Conservation (phyloP, 1,140 invertebrate genomes). For the Zaprionus camerounensis region DNA sequence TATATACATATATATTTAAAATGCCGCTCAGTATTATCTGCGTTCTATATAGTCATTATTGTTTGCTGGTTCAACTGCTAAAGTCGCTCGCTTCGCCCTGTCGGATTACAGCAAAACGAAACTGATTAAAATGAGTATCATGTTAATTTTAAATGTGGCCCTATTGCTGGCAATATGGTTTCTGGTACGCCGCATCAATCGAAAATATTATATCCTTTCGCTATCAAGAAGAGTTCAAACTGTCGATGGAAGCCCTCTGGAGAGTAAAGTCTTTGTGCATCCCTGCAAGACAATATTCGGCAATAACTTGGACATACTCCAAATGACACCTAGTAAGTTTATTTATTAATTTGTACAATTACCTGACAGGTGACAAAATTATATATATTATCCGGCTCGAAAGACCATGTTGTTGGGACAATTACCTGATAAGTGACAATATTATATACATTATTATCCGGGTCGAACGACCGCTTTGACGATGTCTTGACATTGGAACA, state of each 20-base stretch:
- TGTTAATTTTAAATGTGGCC: constrained; percentile 23
- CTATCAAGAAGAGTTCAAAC: constrained; percentile 52
- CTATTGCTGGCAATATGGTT: constrained; percentile 35
- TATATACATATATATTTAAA: neutral
- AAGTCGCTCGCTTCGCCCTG: neutral
- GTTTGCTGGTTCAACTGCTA: neutral
- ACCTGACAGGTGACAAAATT: no score
- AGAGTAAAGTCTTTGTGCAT: constrained; percentile 51
- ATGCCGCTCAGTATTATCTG: constrained; percentile 11
- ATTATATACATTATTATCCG: no score
- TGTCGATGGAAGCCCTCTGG: constrained; percentile 61
- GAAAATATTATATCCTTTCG: constrained; percentile 58
- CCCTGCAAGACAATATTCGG: constrained; percentile 69
- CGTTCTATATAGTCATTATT: neutral
- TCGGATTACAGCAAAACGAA: neutral
- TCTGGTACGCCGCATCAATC: constrained; percentile 47
- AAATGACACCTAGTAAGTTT: constrained; percentile 51
- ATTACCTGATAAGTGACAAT: no score
- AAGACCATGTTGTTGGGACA: no score
- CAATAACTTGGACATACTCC: constrained; percentile 74
- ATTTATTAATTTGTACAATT: no score
- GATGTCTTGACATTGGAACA: no score
- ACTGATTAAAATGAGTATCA: constrained; percentile 39
- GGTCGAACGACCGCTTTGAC: no score
- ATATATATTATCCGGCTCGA: no score